Evolutionary conservation across 2,888 invertebrate genomes (phyloP).

Genomic region (Taphrorychus bicolor): DNA sequence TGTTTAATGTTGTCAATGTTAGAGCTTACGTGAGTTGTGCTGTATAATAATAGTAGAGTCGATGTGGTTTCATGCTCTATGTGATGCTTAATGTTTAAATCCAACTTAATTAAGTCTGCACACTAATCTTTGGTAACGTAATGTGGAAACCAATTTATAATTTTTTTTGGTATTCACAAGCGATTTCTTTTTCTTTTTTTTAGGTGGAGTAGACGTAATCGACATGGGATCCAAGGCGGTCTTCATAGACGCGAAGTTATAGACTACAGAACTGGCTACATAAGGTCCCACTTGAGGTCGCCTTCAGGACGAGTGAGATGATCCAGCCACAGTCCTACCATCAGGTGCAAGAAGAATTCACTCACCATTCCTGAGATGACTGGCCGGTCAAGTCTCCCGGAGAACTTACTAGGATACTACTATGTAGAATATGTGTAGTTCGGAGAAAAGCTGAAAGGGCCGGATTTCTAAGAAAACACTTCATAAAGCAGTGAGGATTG

Average conservation of each 20-base stretch:
- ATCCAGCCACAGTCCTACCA: conserved; percentile 60
- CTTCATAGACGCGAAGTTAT: conserved; percentile 69
- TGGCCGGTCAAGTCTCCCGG: conserved; percentile 34
- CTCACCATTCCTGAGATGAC: conserved; percentile 20
- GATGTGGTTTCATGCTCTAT: neutral
- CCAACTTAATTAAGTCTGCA: no score
- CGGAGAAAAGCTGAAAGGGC: neutral
- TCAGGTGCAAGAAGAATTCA: conserved; percentile 24
- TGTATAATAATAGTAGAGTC: neutral
- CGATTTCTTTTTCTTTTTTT: no score
- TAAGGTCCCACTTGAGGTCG: conserved; percentile 89
- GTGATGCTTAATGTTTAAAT: neutral
- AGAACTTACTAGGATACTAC: conserved; percentile 27
- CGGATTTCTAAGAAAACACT: no score
- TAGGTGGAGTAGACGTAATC: conserved; percentile 85
- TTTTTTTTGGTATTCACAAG: no score
- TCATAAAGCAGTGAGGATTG: no score
- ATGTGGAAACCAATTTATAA: no score
- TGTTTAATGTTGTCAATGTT: conserved; percentile 18
- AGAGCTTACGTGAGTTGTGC: neutral
- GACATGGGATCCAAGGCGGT: conserved; percentile 58
- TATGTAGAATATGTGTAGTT: conserved; percentile 28
- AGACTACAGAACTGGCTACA: conserved; percentile 87
- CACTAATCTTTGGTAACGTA: no score
- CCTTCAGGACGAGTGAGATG: conserved; percentile 93